phyloP scores from a whole-genome alignment of 2,797 vertebrate species.

The Dendrocincla tyrannina region DNA sequence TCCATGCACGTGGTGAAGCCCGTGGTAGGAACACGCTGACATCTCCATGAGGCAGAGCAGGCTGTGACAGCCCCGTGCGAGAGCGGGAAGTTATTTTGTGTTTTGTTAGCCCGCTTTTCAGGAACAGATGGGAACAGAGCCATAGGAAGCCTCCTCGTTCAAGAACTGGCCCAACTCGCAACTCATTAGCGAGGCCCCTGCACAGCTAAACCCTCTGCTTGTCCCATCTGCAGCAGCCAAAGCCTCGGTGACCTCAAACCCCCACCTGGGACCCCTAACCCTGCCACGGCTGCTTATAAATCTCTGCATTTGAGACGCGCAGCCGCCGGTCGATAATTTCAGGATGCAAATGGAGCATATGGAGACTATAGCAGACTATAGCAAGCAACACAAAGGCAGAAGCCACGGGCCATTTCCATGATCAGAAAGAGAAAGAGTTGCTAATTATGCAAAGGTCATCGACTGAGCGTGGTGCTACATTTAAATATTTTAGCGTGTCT shows the following conservation, averaged over 20 bases:
- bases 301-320: neutral
- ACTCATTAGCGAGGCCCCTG: constrained; percentile 6
- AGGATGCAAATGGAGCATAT: constrained; percentile 26
- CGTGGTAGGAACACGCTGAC: neutral
- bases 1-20: neutral
- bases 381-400: constrained; percentile 26
- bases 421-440: neutral
- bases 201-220: constrained; percentile 12
- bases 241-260: neutral
- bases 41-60: neutral
- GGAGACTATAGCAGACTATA: neutral
- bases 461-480: neutral
- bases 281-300: neutral
- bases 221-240: constrained; percentile 51
- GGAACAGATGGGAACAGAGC: constrained; percentile 56
- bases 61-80: neutral
- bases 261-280: constrained; percentile 52
- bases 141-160: neutral
- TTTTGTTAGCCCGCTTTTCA: neutral
- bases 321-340: neutral
- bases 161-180: neutral
- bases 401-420: neutral
- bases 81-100: neutral
- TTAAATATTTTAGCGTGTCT: neutral
- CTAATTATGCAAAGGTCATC: constrained; percentile 50